These are phyloP conservation scores for Xylota sylvarum DNA, from an alignment of 2,888 invertebrate genomes.

Conservation along the genomic window DNA sequence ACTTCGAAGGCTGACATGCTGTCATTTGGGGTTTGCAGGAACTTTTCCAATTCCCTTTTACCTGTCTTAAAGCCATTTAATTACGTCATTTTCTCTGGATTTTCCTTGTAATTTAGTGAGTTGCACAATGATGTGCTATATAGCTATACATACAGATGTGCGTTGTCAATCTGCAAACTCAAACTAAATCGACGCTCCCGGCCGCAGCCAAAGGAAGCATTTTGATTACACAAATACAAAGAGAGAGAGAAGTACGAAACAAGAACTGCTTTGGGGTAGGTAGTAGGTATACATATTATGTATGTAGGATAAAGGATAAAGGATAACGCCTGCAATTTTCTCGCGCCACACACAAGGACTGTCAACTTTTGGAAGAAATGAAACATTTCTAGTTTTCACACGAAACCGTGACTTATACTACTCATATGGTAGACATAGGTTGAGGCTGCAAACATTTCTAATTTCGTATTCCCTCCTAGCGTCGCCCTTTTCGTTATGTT, in stretches of 20 bases:
- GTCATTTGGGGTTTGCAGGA: constrained; percentile 55
- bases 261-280: constrained; percentile 28
- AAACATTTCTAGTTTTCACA: constrained; percentile 58
- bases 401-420: constrained; percentile 21
- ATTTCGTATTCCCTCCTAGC: constrained; percentile 63
- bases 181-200: constrained; percentile 45
- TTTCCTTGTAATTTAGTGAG: constrained; percentile 8
- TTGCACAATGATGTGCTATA: constrained; percentile 12
- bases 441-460: constrained; percentile 64
- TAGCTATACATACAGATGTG: background rate
- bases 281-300: background rate
- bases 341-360: constrained; percentile 27
- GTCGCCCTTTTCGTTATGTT: constrained; percentile 12
- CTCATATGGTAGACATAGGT: constrained; percentile 31
- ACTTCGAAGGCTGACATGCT: constrained; percentile 43
- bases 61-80: constrained; percentile 51
- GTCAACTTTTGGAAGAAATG: constrained; percentile 49
- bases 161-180: constrained; percentile 35
- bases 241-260: background rate
- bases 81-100: constrained; percentile 29
- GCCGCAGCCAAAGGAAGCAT: constrained; percentile 42
- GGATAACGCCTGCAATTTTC: constrained; percentile 56
- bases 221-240: constrained; percentile 59
- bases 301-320: constrained; percentile 1
- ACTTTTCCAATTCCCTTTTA: constrained; percentile 67